Base-by-base conservation (phyloP, 2,113 vertebrate genomes). In the Chiloscyllium plagiosum region DNA sequence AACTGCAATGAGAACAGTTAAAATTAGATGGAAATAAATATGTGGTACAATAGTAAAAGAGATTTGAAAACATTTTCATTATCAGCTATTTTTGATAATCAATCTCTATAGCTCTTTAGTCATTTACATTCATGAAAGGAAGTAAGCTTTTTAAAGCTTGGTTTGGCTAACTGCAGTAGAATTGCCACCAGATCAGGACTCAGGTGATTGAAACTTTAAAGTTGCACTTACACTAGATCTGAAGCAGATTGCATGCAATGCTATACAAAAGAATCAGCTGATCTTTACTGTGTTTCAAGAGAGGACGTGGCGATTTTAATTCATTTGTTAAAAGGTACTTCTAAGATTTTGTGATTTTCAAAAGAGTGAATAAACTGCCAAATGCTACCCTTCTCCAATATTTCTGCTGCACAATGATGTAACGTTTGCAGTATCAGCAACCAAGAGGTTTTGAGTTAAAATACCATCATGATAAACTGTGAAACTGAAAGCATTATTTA, bases 1-100 rank as follows among this genome's bases (percentile, higher is more conserved):
- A 96, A 99, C 99, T 99, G 96, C 87, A 95, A 78, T 68, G 37
- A 95, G 29, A 95, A 95, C 69, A 72, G 42, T 95, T 95, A 72
- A 95, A 50, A 33, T 95, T 47, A 72, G 47, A 52, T 72, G 52
- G 50, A 12, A 70, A 68, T 24, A 42, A 70, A 94, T 24, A 72
- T 0, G 50, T 20, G 29, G 24, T 50, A 42, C 29, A 33, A 52
- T 76, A 50, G 50, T 76, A 26, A 72, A 26, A 50, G 15, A 47
- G 8, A 66, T 93, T 68, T 65, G 66, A 76, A 52, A 95, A 95
- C 8, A 17, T 90, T 90, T 61, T 90, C 87, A 65, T 56, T 56
- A 90, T 80, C 33, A 65, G 52, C 56, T 33, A 92, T 65, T 65
- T 65, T 66, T 66, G 4, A 68, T 1, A 20, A 83, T 83, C 61